A percentile compares a stretch with the other conserved stretches of the same genome.
These are phyloP conservation scores for Geotrypetes seraphini DNA, from an alignment of 2,797 vertebrate genomes.

Conservation along the genomic window DNA sequence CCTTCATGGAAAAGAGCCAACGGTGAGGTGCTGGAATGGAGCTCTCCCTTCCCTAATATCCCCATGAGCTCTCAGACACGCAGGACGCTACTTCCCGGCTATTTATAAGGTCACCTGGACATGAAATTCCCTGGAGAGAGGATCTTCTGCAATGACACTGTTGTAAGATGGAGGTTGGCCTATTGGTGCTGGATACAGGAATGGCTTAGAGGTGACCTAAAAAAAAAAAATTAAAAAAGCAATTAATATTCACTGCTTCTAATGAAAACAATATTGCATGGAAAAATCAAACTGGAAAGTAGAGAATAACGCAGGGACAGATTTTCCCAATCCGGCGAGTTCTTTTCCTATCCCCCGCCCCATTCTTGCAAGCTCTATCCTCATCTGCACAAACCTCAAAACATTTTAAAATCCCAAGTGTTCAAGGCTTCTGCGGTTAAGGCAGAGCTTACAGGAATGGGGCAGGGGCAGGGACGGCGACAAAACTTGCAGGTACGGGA, in stretches of 20 bases:
- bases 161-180: slow-evolving; percentile 10
- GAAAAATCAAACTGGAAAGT: not conserved
- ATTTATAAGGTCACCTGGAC: not conserved
- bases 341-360: no score
- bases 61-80: not conserved
- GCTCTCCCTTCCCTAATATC: not conserved
- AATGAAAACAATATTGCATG: not conserved
- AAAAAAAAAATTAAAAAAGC: not conserved
- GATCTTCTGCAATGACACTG: not conserved
- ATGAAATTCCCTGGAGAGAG: not conserved
- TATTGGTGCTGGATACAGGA: slow-evolving; percentile 4
- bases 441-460: no score
- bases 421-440: no score
- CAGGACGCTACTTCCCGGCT: not conserved
- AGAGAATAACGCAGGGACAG: no score
- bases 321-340: no score
- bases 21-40: no score
- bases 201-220: slow-evolving; percentile 15
- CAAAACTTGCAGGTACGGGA: no score
- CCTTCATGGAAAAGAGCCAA: no score
- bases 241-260: not conserved
- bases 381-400: no score
- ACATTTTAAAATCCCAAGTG: no score
- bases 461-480: no score
- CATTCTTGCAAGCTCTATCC: no score